phyloP scores from a whole-genome alignment of 2,113 vertebrate species.

The Cyanoliseus patagonus region DNA sequence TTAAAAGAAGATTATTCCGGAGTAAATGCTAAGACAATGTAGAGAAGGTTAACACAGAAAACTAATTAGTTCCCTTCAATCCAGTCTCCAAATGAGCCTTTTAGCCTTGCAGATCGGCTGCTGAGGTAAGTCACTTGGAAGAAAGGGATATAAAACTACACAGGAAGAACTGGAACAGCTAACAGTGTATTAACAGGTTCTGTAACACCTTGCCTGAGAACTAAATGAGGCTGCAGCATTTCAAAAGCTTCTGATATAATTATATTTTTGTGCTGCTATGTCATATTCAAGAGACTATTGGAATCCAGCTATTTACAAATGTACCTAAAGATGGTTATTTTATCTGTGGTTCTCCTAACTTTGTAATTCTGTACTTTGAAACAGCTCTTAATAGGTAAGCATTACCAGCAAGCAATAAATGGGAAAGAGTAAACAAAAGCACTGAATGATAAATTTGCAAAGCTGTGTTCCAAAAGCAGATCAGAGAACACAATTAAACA shows the following conservation, averaged over 20 bases:
- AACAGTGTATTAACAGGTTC: not conserved
- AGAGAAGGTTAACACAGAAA: not conserved
- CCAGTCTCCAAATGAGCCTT: not conserved
- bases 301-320: not conserved
- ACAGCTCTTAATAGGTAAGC: not conserved
- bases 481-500: conserved; percentile 34
- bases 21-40: not conserved
- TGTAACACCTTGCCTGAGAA: not conserved
- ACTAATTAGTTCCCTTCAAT: not conserved
- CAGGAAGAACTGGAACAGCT: not conserved
- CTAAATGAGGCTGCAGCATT: not conserved
- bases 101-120: not conserved
- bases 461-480: not conserved
- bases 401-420: conserved; percentile 11
- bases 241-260: not conserved
- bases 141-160: not conserved
- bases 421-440: conserved; percentile 1
- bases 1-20: not conserved
- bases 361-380: not conserved
- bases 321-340: not conserved
- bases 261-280: not conserved
- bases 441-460: conserved; percentile 47
- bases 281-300: not conserved
- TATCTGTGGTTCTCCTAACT: not conserved
- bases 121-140: not conserved